These are phyloP conservation scores for Dynastes tityus DNA, from an alignment of 2,888 invertebrate genomes.

Conservation along the genomic window DNA sequence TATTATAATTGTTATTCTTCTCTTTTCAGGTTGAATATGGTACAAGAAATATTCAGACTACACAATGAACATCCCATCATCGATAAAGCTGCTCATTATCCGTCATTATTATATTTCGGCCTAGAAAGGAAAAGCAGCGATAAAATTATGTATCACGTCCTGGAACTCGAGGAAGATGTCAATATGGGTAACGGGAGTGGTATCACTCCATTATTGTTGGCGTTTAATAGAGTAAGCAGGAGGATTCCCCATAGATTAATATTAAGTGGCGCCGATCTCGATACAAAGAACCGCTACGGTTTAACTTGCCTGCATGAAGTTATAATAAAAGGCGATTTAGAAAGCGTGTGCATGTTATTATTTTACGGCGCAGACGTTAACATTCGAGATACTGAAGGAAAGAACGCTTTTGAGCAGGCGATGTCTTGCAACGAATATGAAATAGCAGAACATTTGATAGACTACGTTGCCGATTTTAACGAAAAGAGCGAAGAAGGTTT, in stretches of 20 bases:
- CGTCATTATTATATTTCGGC: constrained; percentile 5
- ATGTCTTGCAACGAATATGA: neutral
- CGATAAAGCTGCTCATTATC: neutral
- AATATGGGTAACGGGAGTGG: neutral
- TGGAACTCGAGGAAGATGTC: neutral
- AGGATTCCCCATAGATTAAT: neutral
- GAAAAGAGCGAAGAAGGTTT: neutral
- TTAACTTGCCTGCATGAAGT: neutral
- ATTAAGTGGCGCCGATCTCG: neutral
- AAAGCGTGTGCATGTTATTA: constrained; percentile 15
- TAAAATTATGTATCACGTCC: neutral
- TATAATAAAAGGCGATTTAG: neutral
- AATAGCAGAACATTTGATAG: neutral
- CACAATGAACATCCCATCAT: neutral
- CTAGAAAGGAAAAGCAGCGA: constrained; percentile 1
- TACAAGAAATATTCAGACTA: neutral
- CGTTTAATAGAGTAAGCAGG: neutral
- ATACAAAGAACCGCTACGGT: neutral
- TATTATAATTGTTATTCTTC: no score
- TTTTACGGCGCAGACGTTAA: constrained; percentile 8
- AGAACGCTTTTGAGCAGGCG: constrained; percentile 4
- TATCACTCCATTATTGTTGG: constrained; percentile 2
- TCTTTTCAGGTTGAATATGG: constrained; percentile 3
- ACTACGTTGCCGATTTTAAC: constrained; percentile 21
- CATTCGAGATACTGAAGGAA: neutral